Base-by-base conservation (phyloP, 2,113 vertebrate genomes). In the Oxyura jamaicensis region DNA sequence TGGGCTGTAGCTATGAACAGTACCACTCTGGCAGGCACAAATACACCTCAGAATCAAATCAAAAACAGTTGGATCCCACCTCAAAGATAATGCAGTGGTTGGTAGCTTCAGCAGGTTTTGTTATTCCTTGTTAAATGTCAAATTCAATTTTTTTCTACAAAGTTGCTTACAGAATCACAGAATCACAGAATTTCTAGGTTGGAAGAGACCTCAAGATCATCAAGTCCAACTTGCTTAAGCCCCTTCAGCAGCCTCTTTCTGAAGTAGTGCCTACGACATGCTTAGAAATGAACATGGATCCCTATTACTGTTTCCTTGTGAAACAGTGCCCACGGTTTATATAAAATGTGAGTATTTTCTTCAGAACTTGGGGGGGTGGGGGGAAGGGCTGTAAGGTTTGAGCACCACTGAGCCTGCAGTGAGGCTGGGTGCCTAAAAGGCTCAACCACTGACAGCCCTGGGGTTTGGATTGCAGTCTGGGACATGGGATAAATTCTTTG, bases 301-400 rank as follows among this genome's bases (percentile, higher is more conserved):
- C 12, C 8, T 14, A 12, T 26, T 29, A 15, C 20, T 10, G 9
- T 48, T 48, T 48, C 17, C 12, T 81, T 69, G 18, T 36, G 44
- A 50, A 88, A 55, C 8, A 55, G 11, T 11, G 7, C 14, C 23
- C 2, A 0, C 3, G 11, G 36, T 46, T 91, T 68, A 56, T 8
- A 22, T 13, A 63, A 88, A 80, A n/a, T 22, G n/a, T 28, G 56
- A 84, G 5, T 33, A 33, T 65, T 87, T 93, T 76, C 77, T 68
- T 42, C 11, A 42, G 16, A 84, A 41, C 14, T 15, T 19, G 33
- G 10, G 13, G 13, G 46, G 10, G 46, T 48, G 46, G 46, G 46
- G 46, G 20, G 46, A 48, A 48, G 21, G 33, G 1, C 4, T 11
- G 5, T 16, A 25, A 4, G 3, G 1, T 0, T n/a, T 60, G 26